Evolutionary conservation across 2,797 vertebrate species (phyloP), one percentile per base, ranked within the genome.

Genomic region (Pygocentrus nattereri): DNA sequence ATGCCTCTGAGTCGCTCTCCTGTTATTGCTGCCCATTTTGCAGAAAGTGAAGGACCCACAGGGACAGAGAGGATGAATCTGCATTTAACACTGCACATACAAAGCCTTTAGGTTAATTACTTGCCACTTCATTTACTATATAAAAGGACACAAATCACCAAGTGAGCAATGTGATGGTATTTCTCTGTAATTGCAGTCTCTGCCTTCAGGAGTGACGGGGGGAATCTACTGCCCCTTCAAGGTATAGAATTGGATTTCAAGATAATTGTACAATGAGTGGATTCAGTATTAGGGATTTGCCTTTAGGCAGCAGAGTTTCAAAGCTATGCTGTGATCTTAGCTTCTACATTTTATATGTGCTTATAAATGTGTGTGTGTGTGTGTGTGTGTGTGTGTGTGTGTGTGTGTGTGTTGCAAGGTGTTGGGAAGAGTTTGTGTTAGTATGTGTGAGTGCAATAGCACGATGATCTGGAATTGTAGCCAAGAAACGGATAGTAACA

Each of bases 51-150:
- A 59, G 21, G 44, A 76, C 74, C 70, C 11, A 4, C 38, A 81
- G 65, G 59, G 76, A 69, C 62, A 69, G 54, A 71, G 27, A 47
- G 54, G 72, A 84, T 76, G 82, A 58, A 67, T 77, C 52, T 65
- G 41, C 23, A 74, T 84, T 85, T 84, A 87, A 82, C 82, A 41
- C 84, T 58, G 25, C 56, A 78, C 71, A 83, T 74, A 78, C 54
- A 78, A 76, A 81, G 50, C 78, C 77, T 84, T 79, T 82, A 64
- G 41, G 74, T 87, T 84, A 84, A 90, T 83, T 89, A 67, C 19
- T 31, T 78, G 68, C 73, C 58, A 74, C n/a, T 76, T 80, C 79
- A 62, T 78, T 72, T 41, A 69, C 62, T 25, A 52, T 16, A 64
- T 44, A 65, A 70, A 65, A 83, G 64, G 16, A 59, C 72, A 64